A percentile compares a stretch with the other conserved stretches of the same genome.
These are phyloP conservation scores for Litocranius walleri DNA, from an alignment of 2,113 vertebrate genomes.

Conservation along the genomic window DNA sequence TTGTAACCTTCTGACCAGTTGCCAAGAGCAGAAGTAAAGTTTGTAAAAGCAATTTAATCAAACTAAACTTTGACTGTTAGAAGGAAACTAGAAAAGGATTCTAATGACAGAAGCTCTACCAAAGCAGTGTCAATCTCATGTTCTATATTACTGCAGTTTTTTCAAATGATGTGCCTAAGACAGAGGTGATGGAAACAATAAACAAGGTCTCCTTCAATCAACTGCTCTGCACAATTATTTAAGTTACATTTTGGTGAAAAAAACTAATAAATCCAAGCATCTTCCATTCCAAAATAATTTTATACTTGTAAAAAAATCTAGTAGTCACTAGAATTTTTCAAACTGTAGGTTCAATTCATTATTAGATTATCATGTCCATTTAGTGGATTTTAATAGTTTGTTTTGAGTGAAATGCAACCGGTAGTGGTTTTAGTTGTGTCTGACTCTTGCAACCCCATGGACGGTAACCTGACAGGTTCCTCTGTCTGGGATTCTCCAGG, in stretches of 20 bases:
- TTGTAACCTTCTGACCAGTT: constrained; percentile 24
- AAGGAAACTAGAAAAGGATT: constrained; percentile 8
- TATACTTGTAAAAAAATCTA: constrained; percentile 1
- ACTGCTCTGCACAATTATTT: neutral
- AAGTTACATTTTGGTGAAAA: neutral
- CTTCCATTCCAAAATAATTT: constrained; percentile 7
- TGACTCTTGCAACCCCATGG: neutral
- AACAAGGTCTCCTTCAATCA: neutral
- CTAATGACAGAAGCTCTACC: neutral
- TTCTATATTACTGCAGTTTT: neutral
- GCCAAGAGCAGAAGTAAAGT: constrained; percentile 26
- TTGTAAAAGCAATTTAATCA: neutral
- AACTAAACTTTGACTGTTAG: neutral
- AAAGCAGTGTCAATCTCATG: neutral
- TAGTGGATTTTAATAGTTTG: neutral
- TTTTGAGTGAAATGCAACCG: neutral
- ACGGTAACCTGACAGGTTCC: neutral
- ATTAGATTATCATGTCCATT: neutral
- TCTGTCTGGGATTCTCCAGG: neutral
- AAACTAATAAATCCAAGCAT: neutral
- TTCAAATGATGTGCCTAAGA: neutral
- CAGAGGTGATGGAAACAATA: neutral
- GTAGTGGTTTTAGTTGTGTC: neutral
- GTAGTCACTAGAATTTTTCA: neutral
- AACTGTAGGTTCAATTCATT: neutral